Evolutionary conservation across 2,797 vertebrate genomes (phyloP).

Genomic region (Pelobates cultripes): DNA sequence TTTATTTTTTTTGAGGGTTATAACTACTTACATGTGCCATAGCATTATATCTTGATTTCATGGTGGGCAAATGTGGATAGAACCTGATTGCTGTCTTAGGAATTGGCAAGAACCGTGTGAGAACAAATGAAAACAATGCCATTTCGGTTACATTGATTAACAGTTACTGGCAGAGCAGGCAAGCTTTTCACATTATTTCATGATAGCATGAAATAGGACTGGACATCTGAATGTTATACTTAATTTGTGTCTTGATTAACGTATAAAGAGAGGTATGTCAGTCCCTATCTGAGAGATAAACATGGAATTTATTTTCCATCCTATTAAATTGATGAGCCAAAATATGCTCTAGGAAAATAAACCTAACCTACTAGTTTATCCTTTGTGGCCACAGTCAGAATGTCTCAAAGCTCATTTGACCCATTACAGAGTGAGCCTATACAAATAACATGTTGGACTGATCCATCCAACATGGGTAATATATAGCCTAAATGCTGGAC

Average conservation of each 20-base stretch:
- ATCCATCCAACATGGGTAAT: no score
- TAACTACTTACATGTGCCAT: not conserved
- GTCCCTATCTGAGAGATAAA: no score
- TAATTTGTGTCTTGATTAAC: constrained; percentile 2
- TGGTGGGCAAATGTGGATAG: constrained; percentile 1
- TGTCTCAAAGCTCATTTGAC: no score
- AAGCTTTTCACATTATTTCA: constrained; percentile 11
- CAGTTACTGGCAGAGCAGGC: constrained; percentile 25
- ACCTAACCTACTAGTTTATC: no score
- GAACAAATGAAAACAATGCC: not conserved
- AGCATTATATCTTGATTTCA: not conserved
- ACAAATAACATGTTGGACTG: no score
- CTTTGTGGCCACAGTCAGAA: no score
- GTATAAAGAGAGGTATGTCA: not conserved
- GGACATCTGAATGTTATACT: constrained; percentile 6
- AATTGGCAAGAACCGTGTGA: constrained; percentile 34
- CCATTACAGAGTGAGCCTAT: no score
- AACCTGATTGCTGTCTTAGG: constrained; percentile 18
- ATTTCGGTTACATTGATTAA: constrained; percentile 22
- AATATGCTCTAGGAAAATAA: no score
- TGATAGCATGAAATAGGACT: constrained; percentile 2
- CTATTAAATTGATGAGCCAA: no score
- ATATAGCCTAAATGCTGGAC: no score
- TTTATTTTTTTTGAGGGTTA: no score
- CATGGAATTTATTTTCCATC: no score